Base-by-base conservation (phyloP, 1,140 invertebrate genomes). In the Eumaeus atala region DNA sequence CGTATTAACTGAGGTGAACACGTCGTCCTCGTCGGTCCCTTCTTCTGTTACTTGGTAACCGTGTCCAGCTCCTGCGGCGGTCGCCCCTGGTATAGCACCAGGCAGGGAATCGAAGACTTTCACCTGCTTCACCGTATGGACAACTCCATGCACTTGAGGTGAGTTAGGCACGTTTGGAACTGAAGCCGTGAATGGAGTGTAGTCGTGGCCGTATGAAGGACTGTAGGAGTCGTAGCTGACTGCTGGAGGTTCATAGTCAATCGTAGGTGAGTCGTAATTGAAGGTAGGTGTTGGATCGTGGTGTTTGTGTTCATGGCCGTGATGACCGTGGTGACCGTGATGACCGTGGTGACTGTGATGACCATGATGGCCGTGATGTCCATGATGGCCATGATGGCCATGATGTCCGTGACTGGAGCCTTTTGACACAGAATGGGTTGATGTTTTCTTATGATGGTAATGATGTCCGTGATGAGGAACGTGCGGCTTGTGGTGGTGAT, bases 31-130 rank as follows among this genome's bases (percentile, higher is more conserved):
- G 1, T 89, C 81, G 6, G 78, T 80, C 0, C 75, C 82, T 34
- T 83, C 67, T 50, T 88, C 87, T 0, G 71, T 79, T 1, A 89
- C 82, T 51, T 88, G 78, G 42, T 89, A 85, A 0, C 77, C 78
- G 21, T 70, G 64, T 6, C 58, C 60, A 14, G 61, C 51, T 8
- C 51, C 58, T 1, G 37, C 37, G 1, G 50, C 63, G 7, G 49
- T 44, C 17, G 48, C 56, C 9, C 58, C 58, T 2, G 72, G 72
- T 49, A 80, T 18, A 16, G 64, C 70, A 1, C 74, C 76, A 3
- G 83, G 83, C 9, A 80, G 61, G 0, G 80, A 81, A 62, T 84
- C 80, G 21, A 72, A 86, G 3, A 86, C 79, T 58, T 86, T 86
- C 2, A 82, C 73, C 57, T 86, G 78, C 53, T 84, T 80, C 0